Evolutionary conservation across 2,113 vertebrate genomes (phyloP), one percentile per base, ranked within the genome.

Genomic region (Pogonocichla stellata): DNA sequence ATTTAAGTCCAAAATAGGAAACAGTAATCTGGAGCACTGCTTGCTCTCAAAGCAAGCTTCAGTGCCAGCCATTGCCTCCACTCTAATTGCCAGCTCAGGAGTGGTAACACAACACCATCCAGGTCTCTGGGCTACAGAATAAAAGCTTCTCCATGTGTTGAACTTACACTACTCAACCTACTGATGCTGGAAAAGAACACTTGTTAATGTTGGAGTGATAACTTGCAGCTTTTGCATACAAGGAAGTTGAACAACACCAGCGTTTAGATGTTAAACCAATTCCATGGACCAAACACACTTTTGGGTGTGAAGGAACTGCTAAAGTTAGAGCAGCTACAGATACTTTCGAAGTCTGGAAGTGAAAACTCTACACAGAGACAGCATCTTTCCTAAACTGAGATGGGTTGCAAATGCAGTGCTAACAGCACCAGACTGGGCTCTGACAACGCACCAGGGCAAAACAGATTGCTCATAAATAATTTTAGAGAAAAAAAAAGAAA

Each of bases 91-190:
- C 88, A 86, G 51, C 69, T 92, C 72, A 86, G 62, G 58, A 82
- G 33, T 42, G 64, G 60, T 72, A 95, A 78, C 19, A 7, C 19
- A 91, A 58, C 86, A 93, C 78, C 66, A 38, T 81, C 54, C 56
- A 89, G 31, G 60, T 74, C 93, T 93, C 87, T 22, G 20, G 56
- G 67, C 72, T 86, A 40, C 50, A 92, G 88, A 96, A 78, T 87
- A 54, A 92, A 90, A 90, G 66, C 56, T 94, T 92, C 87, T 95
- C 38, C 57, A 87, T 43, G 67, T 91, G 86, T 74, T 92, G 74
- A 91, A 84, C 28, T 79, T 86, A 24, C 13, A 42, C 51, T 81
- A 26, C 82, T 96, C 74, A 62, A 69, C 75, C 69, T 81, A 50
- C 61, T 34, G 43, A 43, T 19, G 48, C 48, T 96, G 95, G 86